Evolutionary conservation across 2,113 vertebrate species (phyloP), one percentile per base, ranked within the genome.

Genomic region (Catharus bicknelli): DNA sequence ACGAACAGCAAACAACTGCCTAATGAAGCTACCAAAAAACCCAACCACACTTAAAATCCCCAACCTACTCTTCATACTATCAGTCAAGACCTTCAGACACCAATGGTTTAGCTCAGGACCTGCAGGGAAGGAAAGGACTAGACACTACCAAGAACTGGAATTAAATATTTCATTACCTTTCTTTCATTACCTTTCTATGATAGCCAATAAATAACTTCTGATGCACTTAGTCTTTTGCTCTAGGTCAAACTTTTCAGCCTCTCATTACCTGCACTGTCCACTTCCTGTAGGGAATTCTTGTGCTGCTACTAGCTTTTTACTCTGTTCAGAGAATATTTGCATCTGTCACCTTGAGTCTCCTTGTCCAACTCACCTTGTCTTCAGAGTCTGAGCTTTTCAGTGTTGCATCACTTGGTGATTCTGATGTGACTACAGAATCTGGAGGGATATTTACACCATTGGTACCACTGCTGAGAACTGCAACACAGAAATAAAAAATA

Each of bases 381-480:
- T 97, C 95, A 48, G 88, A 67, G 30, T 94, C 96, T 6, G 93
- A 94, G 34, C 91, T 96, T 75, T 95, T 97, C 90, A 88, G 95
- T 23, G 97, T 91, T 55, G 98, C 95, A 55, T 97, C 98, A 94
- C 98, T 98, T 64, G 97, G 92, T 8, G 98, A 97, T 54, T 98
- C 96, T 17, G 98, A 97, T 27, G 94, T 61, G 17, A 95, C 80
- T 66, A 95, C 84, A 64, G 97, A 96, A 69, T 99, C 99, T 76
- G 98, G 97, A 4, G 97, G 96, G 96, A 98, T 94, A 80, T 98
- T 99, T 90, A 99, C 97, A 63, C 99, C 99, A 11, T 99, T 99
- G 88, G 99, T 99, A 97, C 99, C 98, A 83, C 99, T 99, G 97
- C 96, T 99, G 29, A 99, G 98, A 96, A 97, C 98, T 98, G 88